Conservation (phyloP, 2,113 vertebrate species). For the Channa argus region DNA sequence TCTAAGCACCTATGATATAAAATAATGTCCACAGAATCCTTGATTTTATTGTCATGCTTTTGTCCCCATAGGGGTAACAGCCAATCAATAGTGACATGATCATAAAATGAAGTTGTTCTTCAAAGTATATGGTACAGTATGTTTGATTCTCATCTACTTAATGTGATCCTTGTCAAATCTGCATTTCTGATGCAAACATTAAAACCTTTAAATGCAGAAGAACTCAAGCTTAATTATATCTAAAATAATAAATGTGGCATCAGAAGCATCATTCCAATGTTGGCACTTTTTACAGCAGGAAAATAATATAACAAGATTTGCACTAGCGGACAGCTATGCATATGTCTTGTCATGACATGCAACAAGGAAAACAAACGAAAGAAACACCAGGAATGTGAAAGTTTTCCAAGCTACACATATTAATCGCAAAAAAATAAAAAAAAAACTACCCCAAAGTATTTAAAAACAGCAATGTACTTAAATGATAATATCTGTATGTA, state of each 20-base stretch:
- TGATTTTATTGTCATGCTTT: no score
- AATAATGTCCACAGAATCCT: no score
- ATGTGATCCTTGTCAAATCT: no score
- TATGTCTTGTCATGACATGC: slow-evolving; percentile 26
- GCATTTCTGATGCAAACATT: neutral
- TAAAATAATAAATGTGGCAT: no score
- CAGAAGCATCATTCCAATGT: no score
- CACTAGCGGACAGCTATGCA: slow-evolving; percentile 29
- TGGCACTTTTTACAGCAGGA: neutral
- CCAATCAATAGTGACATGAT: no score
- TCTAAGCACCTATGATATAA: no score
- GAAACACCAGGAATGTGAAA: slow-evolving; percentile 23
- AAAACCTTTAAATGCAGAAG: neutral
- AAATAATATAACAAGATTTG: neutral
- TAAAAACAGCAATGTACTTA: neutral
- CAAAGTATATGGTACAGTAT: no score
- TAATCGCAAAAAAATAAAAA: slow-evolving; percentile 3
- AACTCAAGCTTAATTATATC: neutral
- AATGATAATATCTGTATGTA: neutral
- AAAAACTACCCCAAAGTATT: neutral
- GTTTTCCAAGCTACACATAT: neutral
- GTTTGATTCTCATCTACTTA: no score
- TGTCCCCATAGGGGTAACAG: no score
- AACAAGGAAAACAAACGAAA: slow-evolving; percentile 3
- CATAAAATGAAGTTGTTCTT: no score